Conservation (phyloP, 1,140 invertebrate species). For the Teleogryllus occipitalis region DNA sequence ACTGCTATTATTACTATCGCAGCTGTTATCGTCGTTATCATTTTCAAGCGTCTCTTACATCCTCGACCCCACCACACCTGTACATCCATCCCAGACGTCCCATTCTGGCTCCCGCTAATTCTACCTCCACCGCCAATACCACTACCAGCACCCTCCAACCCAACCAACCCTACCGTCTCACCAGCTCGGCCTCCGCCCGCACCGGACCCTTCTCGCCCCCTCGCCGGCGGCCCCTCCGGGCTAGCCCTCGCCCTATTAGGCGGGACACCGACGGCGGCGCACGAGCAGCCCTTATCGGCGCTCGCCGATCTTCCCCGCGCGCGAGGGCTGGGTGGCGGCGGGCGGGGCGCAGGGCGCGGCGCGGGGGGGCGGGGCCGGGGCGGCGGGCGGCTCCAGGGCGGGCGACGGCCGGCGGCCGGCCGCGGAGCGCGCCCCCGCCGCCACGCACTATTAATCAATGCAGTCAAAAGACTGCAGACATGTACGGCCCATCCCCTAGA, state of each 20-base stretch:
- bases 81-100: too few relatives aligned
- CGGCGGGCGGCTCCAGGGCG: conserved; percentile 29
- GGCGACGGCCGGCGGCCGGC: conserved; percentile 22
- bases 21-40: too few relatives aligned
- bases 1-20: too few relatives aligned
- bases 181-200: not conserved
- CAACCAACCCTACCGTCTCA: too few relatives aligned
- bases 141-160: too few relatives aligned
- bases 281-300: conserved; percentile 27
- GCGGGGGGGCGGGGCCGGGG: conserved; percentile 35
- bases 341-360: too few relatives aligned
- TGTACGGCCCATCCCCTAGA: not conserved
- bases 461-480: not conserved
- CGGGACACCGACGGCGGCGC: too few relatives aligned
- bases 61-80: too few relatives aligned
- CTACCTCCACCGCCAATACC: too few relatives aligned
- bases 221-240: not conserved
- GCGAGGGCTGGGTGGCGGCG: conserved; percentile 29
- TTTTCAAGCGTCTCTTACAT: too few relatives aligned
- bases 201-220: not conserved
- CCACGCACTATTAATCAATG: not conserved
- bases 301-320: conserved; percentile 40
- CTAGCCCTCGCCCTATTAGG: not conserved
- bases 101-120: too few relatives aligned
- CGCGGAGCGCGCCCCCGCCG: conserved; percentile 24